phyloP scores from a whole-genome alignment of 2,113 vertebrate species.

The Sebastes fasciatus region DNA sequence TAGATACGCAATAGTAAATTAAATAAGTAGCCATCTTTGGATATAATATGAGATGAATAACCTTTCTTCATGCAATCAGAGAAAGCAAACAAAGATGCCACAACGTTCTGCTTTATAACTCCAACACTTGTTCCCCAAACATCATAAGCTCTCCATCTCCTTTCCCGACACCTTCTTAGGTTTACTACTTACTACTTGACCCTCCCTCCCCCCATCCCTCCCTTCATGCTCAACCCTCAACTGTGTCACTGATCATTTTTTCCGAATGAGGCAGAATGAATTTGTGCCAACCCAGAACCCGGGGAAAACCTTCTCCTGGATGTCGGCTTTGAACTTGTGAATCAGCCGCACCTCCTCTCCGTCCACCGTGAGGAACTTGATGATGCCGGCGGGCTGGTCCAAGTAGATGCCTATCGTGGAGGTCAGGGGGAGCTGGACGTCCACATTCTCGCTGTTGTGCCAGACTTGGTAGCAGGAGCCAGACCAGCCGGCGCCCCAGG shows the following conservation, averaged over 20 bases:
- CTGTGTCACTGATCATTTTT: slow-evolving; percentile 68
- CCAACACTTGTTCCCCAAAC: slow-evolving; percentile 59
- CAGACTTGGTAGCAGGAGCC: slow-evolving; percentile 84
- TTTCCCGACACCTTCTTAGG: slow-evolving; percentile 6
- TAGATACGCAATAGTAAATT: slow-evolving; percentile 28
- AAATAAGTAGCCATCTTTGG: background rate
- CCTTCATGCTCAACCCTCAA: background rate
- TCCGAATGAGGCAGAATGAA: slow-evolving; percentile 76
- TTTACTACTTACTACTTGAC: slow-evolving; percentile 1
- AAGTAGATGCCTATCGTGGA: slow-evolving; percentile 77
- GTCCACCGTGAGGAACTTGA: slow-evolving; percentile 80
- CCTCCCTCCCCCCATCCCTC: background rate
- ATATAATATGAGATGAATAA: slow-evolving; percentile 1
- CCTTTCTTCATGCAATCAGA: slow-evolving; percentile 47
- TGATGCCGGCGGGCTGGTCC: slow-evolving; percentile 83
- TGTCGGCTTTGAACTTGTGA: slow-evolving; percentile 72
- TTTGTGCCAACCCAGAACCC: slow-evolving; percentile 83
- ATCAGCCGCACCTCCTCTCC: slow-evolving; percentile 74
- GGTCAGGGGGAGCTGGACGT: slow-evolving; percentile 52
- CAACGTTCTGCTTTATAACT: slow-evolving; percentile 2
- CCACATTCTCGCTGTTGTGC: slow-evolving; percentile 79
- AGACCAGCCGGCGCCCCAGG: slow-evolving; percentile 84
- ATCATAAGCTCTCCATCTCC: slow-evolving; percentile 10
- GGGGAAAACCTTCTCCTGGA: slow-evolving; percentile 76
- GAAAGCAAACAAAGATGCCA: slow-evolving; percentile 33